These are phyloP conservation scores for Nomada flava DNA, from an alignment of 2,888 invertebrate species.

Conservation along the genomic window DNA sequence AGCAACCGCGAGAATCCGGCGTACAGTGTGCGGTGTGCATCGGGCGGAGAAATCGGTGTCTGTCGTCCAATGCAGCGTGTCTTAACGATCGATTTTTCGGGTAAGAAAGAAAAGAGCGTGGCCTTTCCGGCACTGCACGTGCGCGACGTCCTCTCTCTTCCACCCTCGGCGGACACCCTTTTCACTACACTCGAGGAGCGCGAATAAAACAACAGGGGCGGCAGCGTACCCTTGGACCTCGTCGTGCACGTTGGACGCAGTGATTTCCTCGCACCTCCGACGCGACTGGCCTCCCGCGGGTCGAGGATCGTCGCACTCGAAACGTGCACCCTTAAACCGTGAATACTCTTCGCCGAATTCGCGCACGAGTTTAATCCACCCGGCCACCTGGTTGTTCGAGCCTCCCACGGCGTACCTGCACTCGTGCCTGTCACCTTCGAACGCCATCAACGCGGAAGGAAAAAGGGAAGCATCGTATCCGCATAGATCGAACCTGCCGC, in stretches of 20 bases:
- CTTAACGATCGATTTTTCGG: constrained; percentile 60
- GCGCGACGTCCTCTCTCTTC: constrained; percentile 46
- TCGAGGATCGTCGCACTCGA: constrained; percentile 10
- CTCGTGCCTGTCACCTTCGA: no score
- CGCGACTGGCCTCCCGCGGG: constrained; percentile 47
- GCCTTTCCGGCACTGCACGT: constrained; percentile 57
- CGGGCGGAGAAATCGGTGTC: constrained; percentile 16
- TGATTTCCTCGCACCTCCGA: constrained; percentile 38
- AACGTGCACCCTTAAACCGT: background rate
- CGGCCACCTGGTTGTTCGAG: no score
- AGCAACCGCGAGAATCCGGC: background rate
- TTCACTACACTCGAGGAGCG: constrained; percentile 25
- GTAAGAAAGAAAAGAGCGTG: constrained; percentile 63
- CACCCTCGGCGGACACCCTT: constrained; percentile 9
- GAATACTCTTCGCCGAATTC: no score
- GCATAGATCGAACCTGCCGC: no score
- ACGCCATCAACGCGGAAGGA: no score
- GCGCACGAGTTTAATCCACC: no score
- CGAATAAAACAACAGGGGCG: constrained; percentile 42
- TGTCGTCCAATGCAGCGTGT: constrained; percentile 59
- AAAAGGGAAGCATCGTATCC: background rate
- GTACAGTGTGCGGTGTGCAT: background rate
- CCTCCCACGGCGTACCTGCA: no score
- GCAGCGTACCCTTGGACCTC: constrained; percentile 47
- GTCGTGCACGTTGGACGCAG: constrained; percentile 33